Percentiles rank a stretch among this genome's conserved stretches.
Conservation (phyloP, 2,113 vertebrate genomes). For the Myiozetetes cayanensis region DNA sequence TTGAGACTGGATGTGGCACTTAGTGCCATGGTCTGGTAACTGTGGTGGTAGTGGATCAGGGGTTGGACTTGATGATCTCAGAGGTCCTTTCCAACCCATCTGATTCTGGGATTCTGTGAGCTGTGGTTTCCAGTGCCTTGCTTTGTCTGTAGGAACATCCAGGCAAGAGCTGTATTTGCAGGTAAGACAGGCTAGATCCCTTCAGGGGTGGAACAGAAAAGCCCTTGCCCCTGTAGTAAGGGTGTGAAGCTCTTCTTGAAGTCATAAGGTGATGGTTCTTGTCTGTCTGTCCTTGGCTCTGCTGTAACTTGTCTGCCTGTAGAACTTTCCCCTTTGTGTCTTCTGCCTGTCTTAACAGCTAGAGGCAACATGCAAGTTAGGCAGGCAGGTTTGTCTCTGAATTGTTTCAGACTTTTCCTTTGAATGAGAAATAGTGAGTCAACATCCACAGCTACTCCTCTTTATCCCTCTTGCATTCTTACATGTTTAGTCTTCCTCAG, state of each 20-base stretch:
- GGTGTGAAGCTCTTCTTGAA: neutral
- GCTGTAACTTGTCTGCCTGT: neutral
- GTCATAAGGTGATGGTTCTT: neutral
- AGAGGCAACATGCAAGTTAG: neutral
- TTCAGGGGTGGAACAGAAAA: neutral
- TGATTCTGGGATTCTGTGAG: neutral
- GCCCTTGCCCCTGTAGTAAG: no score
- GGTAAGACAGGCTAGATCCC: neutral
- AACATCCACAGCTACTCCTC: neutral
- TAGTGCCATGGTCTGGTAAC: no score
- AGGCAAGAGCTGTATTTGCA: neutral
- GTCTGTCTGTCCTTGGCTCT: neutral
- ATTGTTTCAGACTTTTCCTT: neutral
- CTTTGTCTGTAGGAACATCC: rapidly evolving
- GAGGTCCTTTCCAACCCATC: no score
- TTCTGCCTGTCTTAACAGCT: neutral
- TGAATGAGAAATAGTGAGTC: neutral
- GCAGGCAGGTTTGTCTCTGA: neutral
- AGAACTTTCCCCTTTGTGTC: neutral
- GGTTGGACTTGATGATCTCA: no score
- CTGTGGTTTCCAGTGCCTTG: neutral
- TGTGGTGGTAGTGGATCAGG: no score
- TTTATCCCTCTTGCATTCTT: neutral
- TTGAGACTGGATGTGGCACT: neutral
- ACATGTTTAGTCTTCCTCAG: neutral